These are phyloP conservation scores for Petrolisthes manimaculis DNA, from an alignment of 2,888 invertebrate genomes.

Conservation along the genomic window DNA sequence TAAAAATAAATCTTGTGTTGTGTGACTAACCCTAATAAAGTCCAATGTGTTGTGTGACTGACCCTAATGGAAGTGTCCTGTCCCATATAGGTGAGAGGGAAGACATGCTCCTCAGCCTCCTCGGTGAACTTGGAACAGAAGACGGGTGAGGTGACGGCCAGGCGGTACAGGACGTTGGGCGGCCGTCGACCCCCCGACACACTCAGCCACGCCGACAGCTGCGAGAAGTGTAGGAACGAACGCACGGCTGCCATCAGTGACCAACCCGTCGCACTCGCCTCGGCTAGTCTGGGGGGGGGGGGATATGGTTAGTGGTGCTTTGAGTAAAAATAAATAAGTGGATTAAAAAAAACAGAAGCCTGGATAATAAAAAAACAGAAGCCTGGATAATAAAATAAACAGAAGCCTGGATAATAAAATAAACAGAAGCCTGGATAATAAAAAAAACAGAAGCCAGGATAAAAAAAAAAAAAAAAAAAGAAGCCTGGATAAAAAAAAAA, in stretches of 20 bases:
- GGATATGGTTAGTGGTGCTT: not conserved
- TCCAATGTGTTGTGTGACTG: constrained; percentile 67
- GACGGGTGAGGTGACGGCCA: constrained; percentile 79
- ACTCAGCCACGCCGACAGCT: constrained; percentile 91
- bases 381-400: not conserved
- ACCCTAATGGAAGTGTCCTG: constrained; percentile 76
- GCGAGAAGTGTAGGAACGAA: constrained; percentile 96
- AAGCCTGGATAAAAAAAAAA: no score
- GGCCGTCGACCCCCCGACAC: constrained; percentile 71
- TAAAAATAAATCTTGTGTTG: not conserved
- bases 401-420: not conserved
- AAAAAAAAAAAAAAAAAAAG: not conserved
- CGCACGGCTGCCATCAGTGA: constrained; percentile 88
- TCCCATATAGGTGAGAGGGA: constrained; percentile 79
- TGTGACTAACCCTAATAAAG: constrained; percentile 74
- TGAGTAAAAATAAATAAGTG: not conserved
- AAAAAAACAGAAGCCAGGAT: not conserved
- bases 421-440: not conserved
- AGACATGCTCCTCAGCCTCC: constrained; percentile 78
- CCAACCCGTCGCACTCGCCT: constrained; percentile 73
- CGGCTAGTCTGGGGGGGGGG: constrained; percentile 64
- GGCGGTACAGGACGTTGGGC: constrained; percentile 76
- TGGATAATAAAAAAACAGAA: not conserved
- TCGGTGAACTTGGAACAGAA: constrained; percentile 74
- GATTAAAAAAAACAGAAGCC: not conserved